Evolutionary conservation across 1,140 invertebrate genomes (phyloP).

Genomic region (Leptonema lineaticorne): DNA sequence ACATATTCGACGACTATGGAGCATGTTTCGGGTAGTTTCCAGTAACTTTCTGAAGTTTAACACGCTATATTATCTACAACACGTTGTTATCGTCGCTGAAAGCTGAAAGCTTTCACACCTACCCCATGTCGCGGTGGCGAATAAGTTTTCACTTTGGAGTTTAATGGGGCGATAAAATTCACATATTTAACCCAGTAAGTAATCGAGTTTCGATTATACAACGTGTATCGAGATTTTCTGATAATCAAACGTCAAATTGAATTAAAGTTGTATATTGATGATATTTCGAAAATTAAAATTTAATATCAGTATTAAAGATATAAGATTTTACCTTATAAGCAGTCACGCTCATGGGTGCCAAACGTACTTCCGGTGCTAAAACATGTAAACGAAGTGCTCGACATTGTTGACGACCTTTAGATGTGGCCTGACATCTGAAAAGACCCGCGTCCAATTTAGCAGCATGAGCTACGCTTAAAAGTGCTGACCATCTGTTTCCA

Average conservation of each 20-base stretch:
- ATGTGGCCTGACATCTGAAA: conserved; percentile 73
- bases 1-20: not conserved
- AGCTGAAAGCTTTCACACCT: not conserved
- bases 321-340: conserved; percentile 66
- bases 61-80: not conserved
- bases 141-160: too few relatives aligned
- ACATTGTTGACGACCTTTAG: conserved; percentile 73
- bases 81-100: not conserved
- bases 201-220: too few relatives aligned
- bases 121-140: too few relatives aligned
- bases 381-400: conserved; percentile 67
- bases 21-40: not conserved
- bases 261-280: too few relatives aligned
- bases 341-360: conserved; percentile 72
- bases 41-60: not conserved
- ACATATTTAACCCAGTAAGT: too few relatives aligned
- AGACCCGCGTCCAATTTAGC: conserved; percentile 67
- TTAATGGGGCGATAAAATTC: too few relatives aligned
- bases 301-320: too few relatives aligned
- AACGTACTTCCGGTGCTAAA: conserved; percentile 65
- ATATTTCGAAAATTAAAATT: too few relatives aligned
- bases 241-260: too few relatives aligned
- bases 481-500: conserved; percentile 60
- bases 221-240: too few relatives aligned
- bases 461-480: conserved; percentile 68